A percentile compares a stretch with the other conserved stretches of the same genome.
phyloP scores from a whole-genome alignment of 2,113 vertebrate genomes.

The Triplophysa dalaica region DNA sequence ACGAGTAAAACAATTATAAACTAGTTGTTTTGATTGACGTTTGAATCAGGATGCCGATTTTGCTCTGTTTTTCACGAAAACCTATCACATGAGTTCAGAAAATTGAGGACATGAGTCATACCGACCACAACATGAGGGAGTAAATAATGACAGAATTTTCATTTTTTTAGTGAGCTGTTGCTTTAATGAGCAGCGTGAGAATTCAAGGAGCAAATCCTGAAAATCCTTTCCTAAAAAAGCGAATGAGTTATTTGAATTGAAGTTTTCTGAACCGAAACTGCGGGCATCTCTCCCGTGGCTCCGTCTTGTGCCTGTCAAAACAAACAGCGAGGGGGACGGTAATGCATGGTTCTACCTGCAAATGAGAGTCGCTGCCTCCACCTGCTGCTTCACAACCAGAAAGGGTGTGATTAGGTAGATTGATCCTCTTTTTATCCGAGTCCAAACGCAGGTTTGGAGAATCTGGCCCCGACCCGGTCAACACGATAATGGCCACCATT shows the following conservation, averaged over 20 bases:
- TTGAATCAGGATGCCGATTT: too few species aligned
- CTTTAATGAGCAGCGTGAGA: neutral
- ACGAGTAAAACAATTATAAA: too few species aligned
- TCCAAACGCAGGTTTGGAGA: slow-evolving; percentile 21
- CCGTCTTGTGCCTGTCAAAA: slow-evolving; percentile 34
- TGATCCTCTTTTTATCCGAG: slow-evolving; percentile 20
- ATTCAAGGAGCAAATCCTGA: neutral
- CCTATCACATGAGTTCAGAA: too few species aligned
- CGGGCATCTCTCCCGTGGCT: slow-evolving; percentile 1
- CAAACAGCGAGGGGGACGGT: slow-evolving; percentile 4
- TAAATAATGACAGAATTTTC: too few species aligned
- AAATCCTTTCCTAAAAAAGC: neutral
- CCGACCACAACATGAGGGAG: too few species aligned
- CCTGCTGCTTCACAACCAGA: neutral
- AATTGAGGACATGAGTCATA: too few species aligned
- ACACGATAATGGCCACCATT: slow-evolving; percentile 66
- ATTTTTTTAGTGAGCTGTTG: neutral
- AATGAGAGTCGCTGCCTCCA: neutral
- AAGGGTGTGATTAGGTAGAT: slow-evolving; percentile 31
- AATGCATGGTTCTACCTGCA: slow-evolving; percentile 20
- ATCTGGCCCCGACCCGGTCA: slow-evolving; percentile 31
- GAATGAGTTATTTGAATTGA: neutral
- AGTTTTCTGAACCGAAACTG: neutral
- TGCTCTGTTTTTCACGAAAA: too few species aligned
- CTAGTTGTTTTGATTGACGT: too few species aligned